Base-by-base conservation (phyloP, 2,113 vertebrate genomes). In the Rhinolophus ferrumequinum region DNA sequence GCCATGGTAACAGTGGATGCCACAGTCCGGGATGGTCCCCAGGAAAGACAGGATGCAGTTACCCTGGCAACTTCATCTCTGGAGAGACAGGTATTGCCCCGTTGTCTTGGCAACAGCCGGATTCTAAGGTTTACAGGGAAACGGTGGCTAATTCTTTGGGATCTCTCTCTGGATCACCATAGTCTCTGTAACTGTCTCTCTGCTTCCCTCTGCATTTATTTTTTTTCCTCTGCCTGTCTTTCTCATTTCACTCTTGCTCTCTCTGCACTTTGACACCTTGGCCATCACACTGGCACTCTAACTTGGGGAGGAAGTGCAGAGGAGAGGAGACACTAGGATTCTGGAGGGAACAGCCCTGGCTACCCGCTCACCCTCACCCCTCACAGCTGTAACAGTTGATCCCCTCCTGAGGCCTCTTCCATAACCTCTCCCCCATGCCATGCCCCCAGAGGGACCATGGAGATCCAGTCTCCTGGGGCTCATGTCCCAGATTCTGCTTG, bases 1-100 rank as follows among this genome's bases (percentile, higher is more conserved):
- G 95, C 98, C 98, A 98, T 99, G 98, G 98, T 98, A 98, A 99
- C 98, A 95, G 97, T 93, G 96, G 96, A 79, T 98, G 98, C 98
- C 98, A 98, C 98, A 96, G 98, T 99, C 94, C 93, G 95, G 97
- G 97, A 98, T 96, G 97, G 97, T 98, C 97, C 98, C 96, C 64
- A 21, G 93, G 96, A 97, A 98, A 97, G 98, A 98, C 98, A 98
- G 97, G 97, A 98, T 98, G 97, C 98, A 95, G 98, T 99, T 89
- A 22, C 98, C 98, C 97, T 62, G 76, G 98, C 98, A 98, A 99
- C 98, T 97, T 96, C 98, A 95, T 97, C 96, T 92, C 96, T 97
- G 90, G 96, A 97, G 95, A 98, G 95, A 98, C 97, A 98, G 98
- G 97, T 98, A 98, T 98, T 97, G 96, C 93, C 98, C 97, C 52